Evolutionary conservation across 1,140 invertebrate species (phyloP).

Genomic region (Drosophila parabipectinata): DNA sequence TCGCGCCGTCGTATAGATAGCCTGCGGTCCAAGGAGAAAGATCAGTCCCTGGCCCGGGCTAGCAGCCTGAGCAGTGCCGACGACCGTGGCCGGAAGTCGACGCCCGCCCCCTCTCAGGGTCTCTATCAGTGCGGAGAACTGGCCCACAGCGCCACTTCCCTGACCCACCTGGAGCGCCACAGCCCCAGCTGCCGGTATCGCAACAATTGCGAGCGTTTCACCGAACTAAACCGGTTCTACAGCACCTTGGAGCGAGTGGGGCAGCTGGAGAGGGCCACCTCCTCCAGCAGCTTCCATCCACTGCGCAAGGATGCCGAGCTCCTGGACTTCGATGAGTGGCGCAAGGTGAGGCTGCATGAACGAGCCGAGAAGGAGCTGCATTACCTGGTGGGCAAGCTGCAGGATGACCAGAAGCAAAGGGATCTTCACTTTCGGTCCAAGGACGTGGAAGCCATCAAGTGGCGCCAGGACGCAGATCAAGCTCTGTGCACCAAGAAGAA

Average conservation of each 20-base stretch:
- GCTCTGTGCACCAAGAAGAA: conserved; percentile 92
- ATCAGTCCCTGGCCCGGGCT: conserved; percentile 84
- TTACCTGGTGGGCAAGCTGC: conserved; percentile 90
- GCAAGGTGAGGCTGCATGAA: conserved; percentile 90
- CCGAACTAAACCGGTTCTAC: conserved; percentile 94
- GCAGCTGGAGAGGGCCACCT: conserved; percentile 91
- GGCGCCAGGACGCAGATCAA: conserved; percentile 89
- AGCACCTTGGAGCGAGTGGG: conserved; percentile 93
- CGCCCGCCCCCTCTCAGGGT: conserved; percentile 70
- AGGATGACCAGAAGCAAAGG: conserved; percentile 91
- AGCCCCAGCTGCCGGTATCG: conserved; percentile 85
- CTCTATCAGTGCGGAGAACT: conserved; percentile 78
- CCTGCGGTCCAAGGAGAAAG: conserved; percentile 64
- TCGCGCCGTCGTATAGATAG: conserved; percentile 87
- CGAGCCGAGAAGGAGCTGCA: conserved; percentile 92
- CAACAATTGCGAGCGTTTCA: conserved; percentile 91
- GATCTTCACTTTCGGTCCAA: conserved; percentile 92
- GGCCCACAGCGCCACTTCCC: conserved; percentile 77
- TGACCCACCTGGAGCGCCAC: conserved; percentile 72
- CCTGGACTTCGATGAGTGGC: conserved; percentile 95
- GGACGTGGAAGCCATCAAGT: conserved; percentile 89
- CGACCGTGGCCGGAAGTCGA: conserved; percentile 58
- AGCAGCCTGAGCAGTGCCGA: conserved; percentile 87
- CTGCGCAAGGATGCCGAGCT: conserved; percentile 90
- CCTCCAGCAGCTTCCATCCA: conserved; percentile 88